A percentile compares a stretch with the other conserved stretches of the same genome.
Evolutionary conservation across 23 tunicate genomes (phyloP).

Genomic region (Aplidium turbinatum): DNA sequence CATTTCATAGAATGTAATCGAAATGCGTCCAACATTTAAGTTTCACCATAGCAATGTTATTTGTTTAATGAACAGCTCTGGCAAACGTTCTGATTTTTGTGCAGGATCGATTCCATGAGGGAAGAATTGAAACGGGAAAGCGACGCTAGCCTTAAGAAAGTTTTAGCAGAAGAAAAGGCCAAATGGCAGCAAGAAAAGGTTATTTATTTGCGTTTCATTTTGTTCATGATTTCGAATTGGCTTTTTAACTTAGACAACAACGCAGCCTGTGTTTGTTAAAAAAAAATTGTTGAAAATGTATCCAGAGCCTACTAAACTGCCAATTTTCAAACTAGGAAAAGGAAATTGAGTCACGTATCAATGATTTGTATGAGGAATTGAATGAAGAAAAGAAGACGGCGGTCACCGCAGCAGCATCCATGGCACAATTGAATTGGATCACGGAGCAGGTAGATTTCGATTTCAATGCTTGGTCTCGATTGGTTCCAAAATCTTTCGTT

Average conservation of each 20-base stretch:
- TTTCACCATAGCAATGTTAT: too few relatives aligned
- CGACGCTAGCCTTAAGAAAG: background rate
- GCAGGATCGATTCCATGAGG: constrained; percentile 7
- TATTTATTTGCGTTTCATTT: background rate
- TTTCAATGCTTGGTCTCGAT: too few relatives aligned
- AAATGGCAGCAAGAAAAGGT: constrained; percentile 31
- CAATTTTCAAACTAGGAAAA: too few relatives aligned
- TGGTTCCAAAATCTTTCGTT: too few relatives aligned
- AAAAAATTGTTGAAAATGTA: too few relatives aligned
- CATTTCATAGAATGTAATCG: too few relatives aligned
- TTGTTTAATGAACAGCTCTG: too few relatives aligned
- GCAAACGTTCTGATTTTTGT: too few relatives aligned
- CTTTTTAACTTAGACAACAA: too few relatives aligned
- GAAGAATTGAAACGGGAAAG: constrained; percentile 5
- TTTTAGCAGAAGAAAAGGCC: constrained; percentile 18
- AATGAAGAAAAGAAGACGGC: constrained; percentile 64
- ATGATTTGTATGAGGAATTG: constrained; percentile 45
- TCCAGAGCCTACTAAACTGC: too few relatives aligned
- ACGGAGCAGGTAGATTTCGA: constrained; percentile 50
- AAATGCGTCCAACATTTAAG: too few relatives aligned
- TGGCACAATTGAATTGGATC: constrained; percentile 77
- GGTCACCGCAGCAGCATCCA: constrained; percentile 56
- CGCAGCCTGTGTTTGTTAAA: too few relatives aligned
- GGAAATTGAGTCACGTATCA: constrained; percentile 55
- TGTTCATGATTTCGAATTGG: background rate